Evolutionary conservation across 2,888 invertebrate species (phyloP), one percentile per base, ranked within the genome.

Genomic region (Hanleya hanleyi): DNA sequence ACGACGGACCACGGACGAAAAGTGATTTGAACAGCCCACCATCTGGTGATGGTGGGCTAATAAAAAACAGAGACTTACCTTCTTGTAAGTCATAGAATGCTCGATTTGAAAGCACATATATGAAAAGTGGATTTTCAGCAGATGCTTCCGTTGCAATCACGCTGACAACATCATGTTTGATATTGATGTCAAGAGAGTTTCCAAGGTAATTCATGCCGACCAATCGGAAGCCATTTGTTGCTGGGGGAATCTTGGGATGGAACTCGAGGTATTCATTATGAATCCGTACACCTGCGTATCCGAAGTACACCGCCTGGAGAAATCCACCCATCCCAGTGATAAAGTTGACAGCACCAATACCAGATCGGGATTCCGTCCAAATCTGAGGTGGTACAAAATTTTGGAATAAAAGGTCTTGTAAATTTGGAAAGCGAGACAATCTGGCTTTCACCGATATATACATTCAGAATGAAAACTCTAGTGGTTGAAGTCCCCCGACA

Each of bases 301-400:
- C 90, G 71, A 80, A 86, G 9, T 88, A 73, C 61, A 90, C 69
- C 4, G 83, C 75, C 75, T 90, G 90, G 4, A 90, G 82, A 69
- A 90, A 89, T 49, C 89, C 89, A 12, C 89, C 90, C 84, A 86
- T 86, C 26, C 88, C 90, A n/a, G 90, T 88, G 41, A 89, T 83
- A 75, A 88, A 90, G 75, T 90, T 89, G 12, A 86, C 81, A 7
- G 86, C 87, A 9, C 87, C 88, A n/a, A 80, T 72, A n/a, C 83
- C 83, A 33, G 47, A 77, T 75, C 61, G 76, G 51, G 18, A 79
- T 73, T 90, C 90, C 1, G 86, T 87, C 90, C 90, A 90, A 12
- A 89, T 80, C 88, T 89, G 47, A 22, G 41, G 69, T 67, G 15
- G 26, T 32, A 50, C n/a, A n/a, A n/a, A 18, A 32, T 57, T n/a